These are phyloP conservation scores for Hypocryptadius cinnamomeus DNA, from an alignment of 2,113 vertebrate species.

Conservation along the genomic window DNA sequence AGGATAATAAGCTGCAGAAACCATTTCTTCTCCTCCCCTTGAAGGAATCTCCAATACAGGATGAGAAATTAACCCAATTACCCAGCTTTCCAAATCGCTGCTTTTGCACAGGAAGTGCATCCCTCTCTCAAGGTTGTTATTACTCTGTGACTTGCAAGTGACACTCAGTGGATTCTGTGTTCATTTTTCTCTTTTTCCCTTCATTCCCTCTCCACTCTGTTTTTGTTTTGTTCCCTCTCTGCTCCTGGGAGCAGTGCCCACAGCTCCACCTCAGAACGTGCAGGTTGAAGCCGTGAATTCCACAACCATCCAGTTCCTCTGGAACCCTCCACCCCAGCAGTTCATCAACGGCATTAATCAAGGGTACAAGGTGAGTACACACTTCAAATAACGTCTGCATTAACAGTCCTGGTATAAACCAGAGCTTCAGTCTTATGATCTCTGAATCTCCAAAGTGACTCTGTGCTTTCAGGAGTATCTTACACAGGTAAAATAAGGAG, in stretches of 20 bases:
- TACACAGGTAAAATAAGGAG: accelerated
- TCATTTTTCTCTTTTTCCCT: not conserved
- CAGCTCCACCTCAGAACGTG: slow-evolving; percentile 89
- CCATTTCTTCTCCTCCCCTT: not conserved
- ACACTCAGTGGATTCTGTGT: not conserved
- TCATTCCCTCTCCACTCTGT: not conserved
- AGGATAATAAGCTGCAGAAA: not conserved
- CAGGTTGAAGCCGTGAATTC: slow-evolving; percentile 84
- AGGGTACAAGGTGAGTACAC: slow-evolving; percentile 86
- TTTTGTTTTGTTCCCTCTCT: not conserved
- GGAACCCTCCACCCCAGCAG: slow-evolving; percentile 92
- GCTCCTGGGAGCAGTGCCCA: slow-evolving; percentile 77
- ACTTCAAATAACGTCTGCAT: no score
- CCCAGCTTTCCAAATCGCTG: not conserved
- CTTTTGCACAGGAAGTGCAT: not conserved
- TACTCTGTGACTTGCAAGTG: not conserved
- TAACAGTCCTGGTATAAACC: not conserved
- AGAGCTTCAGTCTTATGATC: not conserved
- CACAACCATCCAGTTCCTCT: slow-evolving; percentile 86
- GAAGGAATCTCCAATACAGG: not conserved
- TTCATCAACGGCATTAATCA: slow-evolving; percentile 98
- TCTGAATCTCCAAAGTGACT: not conserved
- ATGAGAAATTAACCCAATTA: slow-evolving; percentile 37
- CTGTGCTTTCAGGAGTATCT: not conserved
- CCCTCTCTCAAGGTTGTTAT: not conserved